A percentile compares a stretch with the other conserved stretches of the same genome.
phyloP scores from a whole-genome alignment of 2,113 vertebrate species.

The Mionectes macconnelli region DNA sequence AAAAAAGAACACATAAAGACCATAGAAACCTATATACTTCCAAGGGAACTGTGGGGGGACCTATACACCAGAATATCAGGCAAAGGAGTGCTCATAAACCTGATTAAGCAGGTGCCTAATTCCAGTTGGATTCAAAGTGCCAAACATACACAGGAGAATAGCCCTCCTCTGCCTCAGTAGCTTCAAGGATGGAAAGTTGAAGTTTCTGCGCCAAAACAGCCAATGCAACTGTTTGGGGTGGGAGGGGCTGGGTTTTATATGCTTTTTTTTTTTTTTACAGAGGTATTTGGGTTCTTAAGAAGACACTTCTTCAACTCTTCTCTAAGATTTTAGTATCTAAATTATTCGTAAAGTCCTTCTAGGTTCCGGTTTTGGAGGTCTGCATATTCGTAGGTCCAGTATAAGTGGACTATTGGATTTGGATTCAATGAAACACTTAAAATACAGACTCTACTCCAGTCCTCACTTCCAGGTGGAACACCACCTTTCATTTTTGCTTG shows the following conservation, averaged over 20 bases:
- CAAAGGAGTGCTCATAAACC: not conserved
- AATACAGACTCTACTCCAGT: not conserved
- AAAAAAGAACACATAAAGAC: not conserved
- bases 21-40: not conserved
- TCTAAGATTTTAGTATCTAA: not conserved
- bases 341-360: not conserved
- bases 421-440: not conserved
- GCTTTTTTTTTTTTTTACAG: too few relatives aligned
- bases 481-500: not conserved
- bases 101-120: not conserved
- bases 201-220: not conserved
- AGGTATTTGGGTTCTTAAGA: not conserved
- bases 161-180: not conserved
- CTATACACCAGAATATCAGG: not conserved
- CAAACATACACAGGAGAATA: not conserved
- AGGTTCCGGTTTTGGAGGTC: not conserved
- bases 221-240: not conserved
- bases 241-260: rapidly evolving
- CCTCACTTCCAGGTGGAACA: not conserved
- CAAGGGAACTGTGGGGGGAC: not conserved
- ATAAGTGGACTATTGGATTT: not conserved
- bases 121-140: not conserved
- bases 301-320: not conserved
- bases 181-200: not conserved
- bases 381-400: not conserved